Evolutionary conservation across 2,797 vertebrate species (phyloP), one percentile per base, ranked within the genome.

Genomic region (Urosaurus nigricauda): DNA sequence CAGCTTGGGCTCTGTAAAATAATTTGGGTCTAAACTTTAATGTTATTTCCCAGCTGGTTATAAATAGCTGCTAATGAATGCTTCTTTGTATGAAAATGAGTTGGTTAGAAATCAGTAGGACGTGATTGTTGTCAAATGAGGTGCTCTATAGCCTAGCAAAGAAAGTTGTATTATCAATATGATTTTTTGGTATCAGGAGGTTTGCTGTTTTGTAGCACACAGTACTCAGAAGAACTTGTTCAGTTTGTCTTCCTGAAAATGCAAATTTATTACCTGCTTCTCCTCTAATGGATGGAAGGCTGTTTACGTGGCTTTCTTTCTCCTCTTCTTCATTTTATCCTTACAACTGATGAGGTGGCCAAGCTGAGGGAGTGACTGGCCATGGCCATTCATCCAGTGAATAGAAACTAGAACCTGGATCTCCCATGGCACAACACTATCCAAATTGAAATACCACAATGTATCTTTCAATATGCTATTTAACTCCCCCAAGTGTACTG

Each of bases 11-110:
- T 95, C 84, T 86, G 79, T 65, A 86, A 92, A 90, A 56, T 5
- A 3, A 81, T 35, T 81, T 92, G 93, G 92, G 88, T 90, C 84
- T 89, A 81, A 4, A 56, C 3, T 81, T 88, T 90, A 91, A 94
- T 92, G 92, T 91, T 93, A 89, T 63, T 89, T 86, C 75, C 83
- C 86, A 88, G 86, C 13, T 84, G 51, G 60, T 83, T 91, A 60
- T 32, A 80, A 80, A 80, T 37, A 60, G 16, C 26, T 68, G 47
- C 40, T 58, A 74, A 86, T 0, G 1, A 12, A 63, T 60, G 26
- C n/a, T 35, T 43, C 80, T 40, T 77, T 53, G 17, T n/a, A 47
- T 80, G 85, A 58, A 79, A 29, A 56, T 90, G 88, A 83, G 19
- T 91, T 92, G 80, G 85, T 63, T 90, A 90, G 13, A 43, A 71